phyloP scores from a whole-genome alignment of 2,113 vertebrate genomes.

The Fregetta grallaria region DNA sequence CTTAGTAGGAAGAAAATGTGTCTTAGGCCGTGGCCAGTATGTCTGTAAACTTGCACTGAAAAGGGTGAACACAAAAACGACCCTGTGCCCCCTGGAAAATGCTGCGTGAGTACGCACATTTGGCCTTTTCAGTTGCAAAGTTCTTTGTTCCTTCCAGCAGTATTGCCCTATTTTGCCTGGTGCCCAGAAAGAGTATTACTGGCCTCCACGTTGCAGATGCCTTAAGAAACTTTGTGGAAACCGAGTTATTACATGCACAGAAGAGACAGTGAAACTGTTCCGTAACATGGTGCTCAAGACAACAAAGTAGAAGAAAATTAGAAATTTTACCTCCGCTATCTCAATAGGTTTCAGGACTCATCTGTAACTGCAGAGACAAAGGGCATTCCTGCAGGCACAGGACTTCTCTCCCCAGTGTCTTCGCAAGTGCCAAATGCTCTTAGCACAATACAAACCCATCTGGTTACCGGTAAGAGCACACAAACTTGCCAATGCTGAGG shows the following conservation, averaged over 20 bases:
- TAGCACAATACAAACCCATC: neutral
- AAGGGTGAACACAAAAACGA: neutral
- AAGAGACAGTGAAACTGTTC: neutral
- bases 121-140: neutral
- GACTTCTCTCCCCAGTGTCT: neutral
- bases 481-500: neutral
- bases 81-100: neutral
- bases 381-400: neutral
- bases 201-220: neutral
- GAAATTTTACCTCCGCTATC: neutral
- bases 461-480: neutral
- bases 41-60: neutral
- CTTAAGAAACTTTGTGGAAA: neutral
- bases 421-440: neutral
- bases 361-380: neutral
- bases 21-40: neutral
- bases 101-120: rapidly evolving
- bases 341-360: too few species aligned
- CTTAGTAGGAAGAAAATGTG: neutral
- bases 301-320: neutral
- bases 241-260: neutral
- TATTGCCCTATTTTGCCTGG: neutral
- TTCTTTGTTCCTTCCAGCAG: neutral
- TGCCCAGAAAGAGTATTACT: neutral
- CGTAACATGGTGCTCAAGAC: neutral